phyloP scores from a whole-genome alignment of 2,113 vertebrate genomes.

The Ancistrus triradiatus region DNA sequence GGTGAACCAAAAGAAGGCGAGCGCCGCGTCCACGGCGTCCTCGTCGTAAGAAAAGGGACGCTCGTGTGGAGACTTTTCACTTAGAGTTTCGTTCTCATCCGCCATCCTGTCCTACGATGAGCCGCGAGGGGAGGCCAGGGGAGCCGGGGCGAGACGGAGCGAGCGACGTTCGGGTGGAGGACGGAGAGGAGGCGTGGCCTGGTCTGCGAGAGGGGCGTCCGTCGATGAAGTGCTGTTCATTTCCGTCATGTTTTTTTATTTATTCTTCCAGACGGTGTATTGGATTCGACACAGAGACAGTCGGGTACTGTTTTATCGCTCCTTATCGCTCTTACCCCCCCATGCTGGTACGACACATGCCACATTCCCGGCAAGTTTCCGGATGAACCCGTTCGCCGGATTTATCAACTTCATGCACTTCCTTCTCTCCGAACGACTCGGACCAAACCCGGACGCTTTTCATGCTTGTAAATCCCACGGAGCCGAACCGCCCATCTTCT shows the following conservation, averaged over 20 bases:
- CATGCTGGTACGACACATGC: conserved; percentile 64
- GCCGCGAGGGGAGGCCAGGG: conserved; percentile 10
- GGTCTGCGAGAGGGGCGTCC: not conserved
- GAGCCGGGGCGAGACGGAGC: conserved; percentile 47
- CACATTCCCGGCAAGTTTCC: not conserved
- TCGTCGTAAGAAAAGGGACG: conserved; percentile 62
- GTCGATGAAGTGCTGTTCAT: conserved; percentile 30
- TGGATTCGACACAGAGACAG: conserved; percentile 68
- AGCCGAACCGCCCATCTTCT: conserved; percentile 3
- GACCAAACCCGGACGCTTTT: conserved; percentile 48
- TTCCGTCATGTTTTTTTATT: conserved; percentile 44
- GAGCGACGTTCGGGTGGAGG: conserved; percentile 13
- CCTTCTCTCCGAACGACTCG: not conserved
- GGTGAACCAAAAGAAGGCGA: conserved; percentile 90
- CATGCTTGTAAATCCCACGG: conserved; percentile 11
- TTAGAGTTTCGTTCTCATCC: conserved; percentile 47
- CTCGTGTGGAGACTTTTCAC: conserved; percentile 48
- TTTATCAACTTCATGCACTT: conserved; percentile 30
- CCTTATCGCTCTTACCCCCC: conserved; percentile 32
- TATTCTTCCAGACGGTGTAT: conserved; percentile 51
- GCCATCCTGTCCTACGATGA: conserved; percentile 51
- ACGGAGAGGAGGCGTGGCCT: conserved; percentile 8
- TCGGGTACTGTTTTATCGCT: conserved; percentile 68
- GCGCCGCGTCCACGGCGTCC: conserved; percentile 76
- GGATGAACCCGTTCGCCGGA: not conserved